Base-by-base conservation (phyloP, 2,888 invertebrate genomes). In the Liopterus haemorrhoidalis region DNA sequence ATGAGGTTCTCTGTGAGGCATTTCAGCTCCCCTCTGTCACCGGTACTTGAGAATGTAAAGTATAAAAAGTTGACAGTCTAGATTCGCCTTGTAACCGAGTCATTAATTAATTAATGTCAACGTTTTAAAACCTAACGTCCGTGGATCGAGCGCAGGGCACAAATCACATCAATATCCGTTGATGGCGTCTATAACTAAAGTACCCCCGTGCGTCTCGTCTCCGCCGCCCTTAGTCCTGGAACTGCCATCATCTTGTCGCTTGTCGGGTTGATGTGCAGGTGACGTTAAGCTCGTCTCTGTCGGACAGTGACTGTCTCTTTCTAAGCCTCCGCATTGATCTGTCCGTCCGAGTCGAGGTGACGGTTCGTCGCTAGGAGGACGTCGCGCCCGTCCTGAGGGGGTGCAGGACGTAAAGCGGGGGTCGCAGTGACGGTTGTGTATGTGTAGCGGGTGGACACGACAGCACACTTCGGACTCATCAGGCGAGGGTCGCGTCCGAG, bases 241-340 rank as follows among this genome's bases (percentile, higher is more conserved):
- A 18, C 15, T 25, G 25, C 12, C 39, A 27, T 27, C 18, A 24
- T 21, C 14, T 39, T 39, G 18, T 25, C 25, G 9, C 14, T 18
- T 14, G 37, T 11, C 28, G 42, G 19, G 15, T 49, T 53, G 53
- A 53, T 45, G 49, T 49, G 46, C 53, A 53, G 53, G 53, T 53
- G 53, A 53, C 53, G 49, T 50, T 50, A 42, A 51, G 48, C 49
- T 40, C 36, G 40, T 45, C 48, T 48, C 40, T 42, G 42, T 37
- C 46, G 32, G 21, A 18, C 39, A 38, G 12, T 16, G 32, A 22
- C 60, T 62, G 61, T 30, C 33, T 41, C 44, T 64, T 63, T 64
- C 59, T 59, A 54, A 61, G 52, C 62, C 59, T 59, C 65, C 56
- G 65, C 67, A 66, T 67, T 66, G 66, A 67, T 67, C 66, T 66